Evolutionary conservation across 2,888 invertebrate genomes (phyloP), one percentile per base, ranked within the genome.

Genomic region (Apodemia mormo): DNA sequence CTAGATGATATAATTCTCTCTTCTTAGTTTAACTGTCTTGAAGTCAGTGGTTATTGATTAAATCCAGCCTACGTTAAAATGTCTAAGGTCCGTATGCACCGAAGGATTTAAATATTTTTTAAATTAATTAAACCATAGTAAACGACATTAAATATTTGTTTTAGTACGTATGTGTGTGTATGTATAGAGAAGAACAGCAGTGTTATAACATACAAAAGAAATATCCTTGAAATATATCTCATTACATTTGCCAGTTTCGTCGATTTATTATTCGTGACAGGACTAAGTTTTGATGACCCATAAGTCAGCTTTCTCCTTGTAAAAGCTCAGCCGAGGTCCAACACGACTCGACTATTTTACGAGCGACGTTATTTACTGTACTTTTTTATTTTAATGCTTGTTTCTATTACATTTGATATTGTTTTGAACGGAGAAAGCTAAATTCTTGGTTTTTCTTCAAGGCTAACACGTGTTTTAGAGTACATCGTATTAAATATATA

Each of bases 401-500:
- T 64, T n/a, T 64, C 61, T 37, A 64, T 37, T 64, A 33, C 61
- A 37, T 37, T 33, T 64, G 33, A 64, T 64, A 37, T 64, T 64
- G 33, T 64, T 64, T 64, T 64, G 61, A 64, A 61, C 61, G 33
- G 61, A 64, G 61, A 64, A 64, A 64, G 61, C 61, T 64, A 33
- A 64, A 33, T 64, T 64, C 10, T 64, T 64, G 14, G 37, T 30
- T 52, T 52, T n/a, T 22, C n/a, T n/a, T n/a, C 14, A 52, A 52
- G 49, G 6, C 5, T 52, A n/a, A 45, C 45, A 45, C 3, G 12
- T 52, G 49, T n/a, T 52, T 52, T n/a, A 14, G n/a, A n/a, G 14
- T 14, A 5, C 49, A 1, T 49, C 4, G 4, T 49, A 49, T 12
- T 12, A 14, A 14, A 14, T 14, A 14, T 5, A 49, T 14, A 49